These are phyloP conservation scores for Papilio elwesi DNA, from an alignment of 2,888 invertebrate species.

Conservation along the genomic window DNA sequence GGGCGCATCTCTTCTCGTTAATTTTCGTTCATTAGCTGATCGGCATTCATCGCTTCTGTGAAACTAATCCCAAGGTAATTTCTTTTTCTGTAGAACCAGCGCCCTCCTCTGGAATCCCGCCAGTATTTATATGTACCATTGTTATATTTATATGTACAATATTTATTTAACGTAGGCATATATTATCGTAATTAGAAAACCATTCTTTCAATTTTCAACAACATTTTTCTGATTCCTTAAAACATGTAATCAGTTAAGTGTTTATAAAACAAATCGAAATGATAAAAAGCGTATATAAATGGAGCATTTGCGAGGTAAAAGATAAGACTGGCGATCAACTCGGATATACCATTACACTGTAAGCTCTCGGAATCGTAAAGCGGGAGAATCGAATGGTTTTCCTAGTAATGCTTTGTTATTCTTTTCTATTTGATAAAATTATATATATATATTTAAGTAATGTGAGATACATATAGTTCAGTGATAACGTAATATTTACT, in stretches of 20 bases:
- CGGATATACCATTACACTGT: conserved; percentile 29
- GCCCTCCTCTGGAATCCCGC: too few relatives aligned
- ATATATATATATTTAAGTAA: neutral
- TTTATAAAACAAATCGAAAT: conserved; percentile 22
- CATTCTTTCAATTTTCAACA: too few relatives aligned
- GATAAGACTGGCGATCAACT: conserved; percentile 33
- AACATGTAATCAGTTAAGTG: conserved; percentile 27
- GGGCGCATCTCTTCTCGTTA: too few relatives aligned
- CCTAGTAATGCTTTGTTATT: conserved; percentile 19
- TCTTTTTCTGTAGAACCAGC: too few relatives aligned
- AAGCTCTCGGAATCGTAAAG: conserved; percentile 34
- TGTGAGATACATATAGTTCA: neutral
- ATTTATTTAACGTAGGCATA: too few relatives aligned
- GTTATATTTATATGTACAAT: too few relatives aligned
- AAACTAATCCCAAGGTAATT: too few relatives aligned
- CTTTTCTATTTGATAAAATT: conserved; percentile 13
- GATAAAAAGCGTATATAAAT: conserved; percentile 29
- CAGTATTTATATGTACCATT: too few relatives aligned
- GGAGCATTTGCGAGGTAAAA: conserved; percentile 21
- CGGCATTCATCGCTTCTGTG: too few relatives aligned
- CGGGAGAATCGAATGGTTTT: conserved; percentile 32
- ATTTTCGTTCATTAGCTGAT: too few relatives aligned
- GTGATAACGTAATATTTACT: too few relatives aligned
- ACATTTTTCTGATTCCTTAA: neutral
- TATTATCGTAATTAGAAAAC: too few relatives aligned